Base-by-base conservation (phyloP, 2,888 invertebrate species). In the Agrotis exclamationis region DNA sequence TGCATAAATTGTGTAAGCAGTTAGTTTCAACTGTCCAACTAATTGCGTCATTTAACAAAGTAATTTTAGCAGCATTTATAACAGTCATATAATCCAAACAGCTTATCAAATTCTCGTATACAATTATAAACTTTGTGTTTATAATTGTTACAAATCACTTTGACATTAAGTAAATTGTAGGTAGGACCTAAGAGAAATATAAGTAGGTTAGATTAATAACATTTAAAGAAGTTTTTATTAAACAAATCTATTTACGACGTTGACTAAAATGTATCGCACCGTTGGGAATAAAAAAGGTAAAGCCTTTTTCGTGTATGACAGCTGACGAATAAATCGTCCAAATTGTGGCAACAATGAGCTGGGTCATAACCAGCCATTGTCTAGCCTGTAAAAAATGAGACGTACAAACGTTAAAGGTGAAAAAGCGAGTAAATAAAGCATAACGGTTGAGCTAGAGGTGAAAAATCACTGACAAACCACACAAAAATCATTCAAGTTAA, bases 401-500 rank as follows among this genome's bases (percentile, higher is more conserved):
- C 65, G 48, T 68, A 68, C 59, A 70, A 82, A 82, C 70, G 60
- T n/a, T 72, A 67, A 71, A 71, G 67, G 67, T 80, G 76, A 79
- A 77, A 84, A 83, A 79, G 75, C 56, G 79, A 60, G 83, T 82
- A 85, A 89, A 89, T 89, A 89, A 89, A 90, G 77, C 80, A 82
- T 80, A 82, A 86, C 79, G 83, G 85, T 81, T 74, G 70, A 81
- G 85, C 83, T 83, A 86, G 85, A 91, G 85, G 90, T 92, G 90
- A 92, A 91, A 92, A 90, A 91, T 91, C 87, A 87, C 89, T 85
- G 89, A 91, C 92, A 92, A 92, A 92, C 91, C 92, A 87, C 90
- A 90, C 88, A 88, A 87, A 88, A 92, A 93, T 93, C 92, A 92
- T 90, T 93, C 92, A 92, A 92, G 90, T 91, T 93, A 93, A 93